phyloP scores from a whole-genome alignment of 92 coral and sea anemone species.

The Metridium senile region DNA sequence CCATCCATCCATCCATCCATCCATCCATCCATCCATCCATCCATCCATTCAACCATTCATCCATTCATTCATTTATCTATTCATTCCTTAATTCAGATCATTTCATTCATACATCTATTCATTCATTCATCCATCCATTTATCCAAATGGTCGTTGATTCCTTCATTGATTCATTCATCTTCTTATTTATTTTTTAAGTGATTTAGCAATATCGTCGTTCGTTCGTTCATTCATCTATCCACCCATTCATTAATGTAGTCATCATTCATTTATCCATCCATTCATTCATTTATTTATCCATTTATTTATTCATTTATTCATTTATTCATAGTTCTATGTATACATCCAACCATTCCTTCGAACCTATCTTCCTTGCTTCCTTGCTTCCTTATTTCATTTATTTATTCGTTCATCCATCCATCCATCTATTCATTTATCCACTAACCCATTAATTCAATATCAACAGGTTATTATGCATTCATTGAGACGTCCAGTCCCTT shows the following conservation, averaged over 20 bases:
- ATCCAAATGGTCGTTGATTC: no score
- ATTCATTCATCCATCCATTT: not conserved
- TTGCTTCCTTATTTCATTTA: not conserved
- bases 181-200: no score
- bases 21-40: not conserved
- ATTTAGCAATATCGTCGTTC: no score
- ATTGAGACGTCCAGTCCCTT: slow-evolving; percentile 43
- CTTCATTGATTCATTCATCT: no score
- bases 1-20: not conserved
- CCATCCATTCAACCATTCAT: not conserved
- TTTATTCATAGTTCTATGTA: not conserved
- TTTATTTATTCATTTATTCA: not conserved
- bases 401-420: not conserved
- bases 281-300: not conserved
- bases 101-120: not conserved
- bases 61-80: not conserved
- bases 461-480: slow-evolving; percentile 28
- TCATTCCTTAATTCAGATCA: no score
- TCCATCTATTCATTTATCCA: slow-evolving; percentile 1
- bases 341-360: not conserved
- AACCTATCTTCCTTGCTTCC: not conserved
- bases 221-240: not conserved
- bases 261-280: not conserved
- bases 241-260: not conserved
- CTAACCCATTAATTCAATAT: not conserved